These are phyloP conservation scores for Elgonia sp. DNA, from an alignment of 2,888 invertebrate species.

Conservation along the genomic window DNA sequence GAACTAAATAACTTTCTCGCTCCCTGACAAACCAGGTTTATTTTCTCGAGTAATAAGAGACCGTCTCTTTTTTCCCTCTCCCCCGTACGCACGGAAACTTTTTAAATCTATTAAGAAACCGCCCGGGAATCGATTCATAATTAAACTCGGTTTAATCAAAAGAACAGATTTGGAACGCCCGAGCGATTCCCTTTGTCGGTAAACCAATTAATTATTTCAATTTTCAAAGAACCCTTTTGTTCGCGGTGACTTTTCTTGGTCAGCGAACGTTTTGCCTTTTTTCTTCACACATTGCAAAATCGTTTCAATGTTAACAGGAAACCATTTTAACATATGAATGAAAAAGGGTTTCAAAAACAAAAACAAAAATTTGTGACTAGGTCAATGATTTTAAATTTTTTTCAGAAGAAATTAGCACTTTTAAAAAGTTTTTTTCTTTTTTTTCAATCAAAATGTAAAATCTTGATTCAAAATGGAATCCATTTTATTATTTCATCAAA, in stretches of 20 bases:
- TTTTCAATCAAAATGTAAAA: too few species aligned
- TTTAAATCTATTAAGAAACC: conserved; percentile 63
- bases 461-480: too few species aligned
- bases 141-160: conserved; percentile 61
- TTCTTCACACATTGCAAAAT: too few species aligned
- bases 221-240: conserved; percentile 9
- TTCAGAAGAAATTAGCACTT: too few species aligned
- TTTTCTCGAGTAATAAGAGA: conserved; percentile 33
- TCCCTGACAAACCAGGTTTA: conserved; percentile 34
- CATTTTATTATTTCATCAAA: too few species aligned
- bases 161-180: conserved; percentile 39
- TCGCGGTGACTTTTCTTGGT: not conserved
- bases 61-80: not conserved
- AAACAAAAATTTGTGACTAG: too few species aligned
- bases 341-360: too few species aligned
- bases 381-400: too few species aligned
- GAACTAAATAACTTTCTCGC: conserved; percentile 36
- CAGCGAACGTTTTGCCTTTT: too few species aligned
- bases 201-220: conserved; percentile 42
- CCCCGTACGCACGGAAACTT: conserved; percentile 15
- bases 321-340: not conserved
- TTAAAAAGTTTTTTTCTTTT: too few species aligned
- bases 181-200: conserved; percentile 5
- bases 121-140: conserved; percentile 62
- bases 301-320: too few species aligned